Evolutionary conservation across 1,140 invertebrate genomes (phyloP).

Genomic region (Papilio polytes): DNA sequence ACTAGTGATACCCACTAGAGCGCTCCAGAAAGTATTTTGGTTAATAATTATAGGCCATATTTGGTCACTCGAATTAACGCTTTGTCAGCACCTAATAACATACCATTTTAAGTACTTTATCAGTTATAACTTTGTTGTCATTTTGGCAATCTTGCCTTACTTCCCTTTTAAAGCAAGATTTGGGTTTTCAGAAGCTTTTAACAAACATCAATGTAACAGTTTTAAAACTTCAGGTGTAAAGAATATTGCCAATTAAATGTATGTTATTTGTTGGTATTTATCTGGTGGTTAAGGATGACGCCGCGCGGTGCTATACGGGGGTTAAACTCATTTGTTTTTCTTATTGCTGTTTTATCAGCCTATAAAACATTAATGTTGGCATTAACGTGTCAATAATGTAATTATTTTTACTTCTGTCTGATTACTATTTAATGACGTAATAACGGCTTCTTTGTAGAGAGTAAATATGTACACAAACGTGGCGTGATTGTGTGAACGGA

Average conservation of each 20-base stretch:
- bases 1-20: background rate
- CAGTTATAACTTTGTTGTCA: too few relatives aligned
- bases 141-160: background rate
- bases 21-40: too few relatives aligned
- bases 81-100: too few relatives aligned
- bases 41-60: too few relatives aligned
- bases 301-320: background rate
- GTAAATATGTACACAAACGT: background rate
- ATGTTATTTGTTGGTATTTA: background rate
- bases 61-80: too few relatives aligned
- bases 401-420: constrained; percentile 33
- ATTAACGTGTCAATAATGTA: constrained; percentile 32
- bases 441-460: constrained; percentile 30
- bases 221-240: background rate
- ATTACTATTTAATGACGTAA: constrained; percentile 35
- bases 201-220: background rate
- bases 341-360: constrained; percentile 30
- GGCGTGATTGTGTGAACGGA: background rate
- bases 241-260: background rate
- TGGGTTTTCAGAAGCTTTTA: background rate
- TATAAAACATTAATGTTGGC: constrained; percentile 32
- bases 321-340: constrained; percentile 38
- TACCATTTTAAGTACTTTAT: too few relatives aligned
- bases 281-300: background rate
- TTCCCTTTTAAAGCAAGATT: background rate